Evolutionary conservation across 2,888 invertebrate species (phyloP), one percentile per base, ranked within the genome.

Genomic region (Gymnosoma rotundatum): DNA sequence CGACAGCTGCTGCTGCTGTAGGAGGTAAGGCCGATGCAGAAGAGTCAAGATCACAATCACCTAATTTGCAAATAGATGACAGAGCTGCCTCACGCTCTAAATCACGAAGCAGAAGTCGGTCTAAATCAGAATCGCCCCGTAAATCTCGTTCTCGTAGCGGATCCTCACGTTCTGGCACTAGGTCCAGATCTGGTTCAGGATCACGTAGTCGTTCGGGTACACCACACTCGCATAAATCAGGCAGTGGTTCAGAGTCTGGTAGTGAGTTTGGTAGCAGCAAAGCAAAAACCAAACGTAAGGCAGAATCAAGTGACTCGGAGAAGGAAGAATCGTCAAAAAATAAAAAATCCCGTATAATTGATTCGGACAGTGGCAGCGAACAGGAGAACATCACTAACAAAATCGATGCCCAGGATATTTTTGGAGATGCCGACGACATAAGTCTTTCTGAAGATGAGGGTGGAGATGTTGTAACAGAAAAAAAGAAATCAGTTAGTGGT

Each of bases 341-440:
- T 10, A 94, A 94, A 89, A 93, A 93, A 84, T 91, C 92, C 12
- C 92, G 92, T 0, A 88, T 95, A 1, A 93, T 95, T 8, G 95
- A 95, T 88, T 94, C 96, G 0, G 96, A 96, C 85, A 94, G 94
- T 83, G 96, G 95, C 63, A 94, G 94, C 12, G 94, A 94, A 58
- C 58, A 52, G 7, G 75, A 75, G 12, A 91, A 87, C 86, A 90
- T 87, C 20, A 36, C 81, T 0, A 89, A 89, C 69, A 86, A 88
- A 18, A 88, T 90, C 2, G 90, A 89, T 42, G 96, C 97, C 0
- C 96, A 96, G 86, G 97, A 97, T 10, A 93, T 98, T 38, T 98
- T 98, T 92, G 98, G 98, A 14, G 98, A 98, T 93, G 98, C 98
- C 18, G 96, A 97, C 84, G 98, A 98, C 91, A 98, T 98, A 61